A percentile compares a stretch with the other conserved stretches of the same genome.
Evolutionary conservation across 2,888 invertebrate genomes (phyloP).

Genomic region (Pristionchus japonicus): DNA sequence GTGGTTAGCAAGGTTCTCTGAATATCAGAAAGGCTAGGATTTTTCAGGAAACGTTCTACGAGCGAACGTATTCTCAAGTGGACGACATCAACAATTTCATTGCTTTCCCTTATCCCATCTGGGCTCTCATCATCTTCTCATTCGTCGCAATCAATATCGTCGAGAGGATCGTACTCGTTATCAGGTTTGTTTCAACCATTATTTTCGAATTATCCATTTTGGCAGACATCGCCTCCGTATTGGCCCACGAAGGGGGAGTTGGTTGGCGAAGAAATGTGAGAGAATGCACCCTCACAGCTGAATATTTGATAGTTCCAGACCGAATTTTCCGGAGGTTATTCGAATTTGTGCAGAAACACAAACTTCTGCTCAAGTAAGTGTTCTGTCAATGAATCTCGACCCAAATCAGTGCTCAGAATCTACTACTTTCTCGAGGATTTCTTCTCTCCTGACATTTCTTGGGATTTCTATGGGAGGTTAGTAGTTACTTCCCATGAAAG

Average conservation of each 20-base stretch:
- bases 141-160: not conserved
- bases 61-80: not conserved
- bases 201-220: not conserved
- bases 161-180: constrained; percentile 2
- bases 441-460: not conserved
- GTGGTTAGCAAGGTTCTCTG: not conserved
- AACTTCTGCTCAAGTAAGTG: not conserved
- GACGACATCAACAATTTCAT: constrained; percentile 32
- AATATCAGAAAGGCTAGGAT: not conserved
- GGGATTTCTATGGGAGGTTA: constrained; percentile 22
- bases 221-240: not conserved
- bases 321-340: not conserved
- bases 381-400: not conserved
- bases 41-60: constrained; percentile 13
- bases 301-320: not conserved
- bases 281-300: not conserved
- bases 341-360: not conserved
- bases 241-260: not conserved
- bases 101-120: not conserved
- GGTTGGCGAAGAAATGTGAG: constrained; percentile 25
- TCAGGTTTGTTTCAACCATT: not conserved
- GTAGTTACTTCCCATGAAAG: not conserved
- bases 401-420: not conserved
- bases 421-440: not conserved
- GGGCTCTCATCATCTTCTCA: not conserved